Evolutionary conservation across 2,888 invertebrate species (phyloP).

Genomic region (Parasteatoda lunata): DNA sequence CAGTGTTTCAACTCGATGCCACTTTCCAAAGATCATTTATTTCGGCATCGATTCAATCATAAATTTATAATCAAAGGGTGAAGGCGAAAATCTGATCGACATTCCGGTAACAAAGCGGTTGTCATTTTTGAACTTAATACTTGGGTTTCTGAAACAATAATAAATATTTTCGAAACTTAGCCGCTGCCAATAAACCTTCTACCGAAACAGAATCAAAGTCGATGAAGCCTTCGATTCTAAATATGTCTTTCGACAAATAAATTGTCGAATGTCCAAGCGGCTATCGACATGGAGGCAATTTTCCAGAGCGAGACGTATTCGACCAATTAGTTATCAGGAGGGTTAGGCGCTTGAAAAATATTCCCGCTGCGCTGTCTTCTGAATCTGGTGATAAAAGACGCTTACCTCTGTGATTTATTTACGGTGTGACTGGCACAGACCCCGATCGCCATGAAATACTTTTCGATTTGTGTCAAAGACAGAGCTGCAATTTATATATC

Average conservation of each 20-base stretch:
- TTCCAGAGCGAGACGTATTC: slow-evolving; percentile 50
- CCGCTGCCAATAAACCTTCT: slow-evolving; percentile 4
- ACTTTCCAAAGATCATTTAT: background rate
- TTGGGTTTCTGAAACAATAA: background rate
- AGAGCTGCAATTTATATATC: slow-evolving; percentile 68
- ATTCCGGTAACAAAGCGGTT: slow-evolving; percentile 11
- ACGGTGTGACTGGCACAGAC: slow-evolving; percentile 60
- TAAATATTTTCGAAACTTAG: slow-evolving; percentile 20
- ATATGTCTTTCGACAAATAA: slow-evolving; percentile 38
- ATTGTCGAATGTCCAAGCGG: slow-evolving; percentile 52
- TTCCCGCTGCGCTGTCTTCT: slow-evolving; percentile 59
- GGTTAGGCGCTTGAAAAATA: slow-evolving; percentile 46
- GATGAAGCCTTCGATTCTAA: slow-evolving; percentile 38
- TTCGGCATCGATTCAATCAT: background rate
- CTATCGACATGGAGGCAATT: slow-evolving; percentile 50
- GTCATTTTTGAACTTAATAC: slow-evolving; percentile 34
- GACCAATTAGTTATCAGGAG: slow-evolving; percentile 56
- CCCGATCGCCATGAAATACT: slow-evolving; percentile 61
- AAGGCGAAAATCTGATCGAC: background rate
- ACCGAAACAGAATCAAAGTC: slow-evolving; percentile 22
- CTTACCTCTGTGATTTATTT: slow-evolving; percentile 58
- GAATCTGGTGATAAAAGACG: slow-evolving; percentile 64
- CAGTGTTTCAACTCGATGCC: too few species aligned
- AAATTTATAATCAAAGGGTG: background rate
- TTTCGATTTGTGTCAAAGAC: slow-evolving; percentile 64